Evolutionary conservation across 2,113 vertebrate species (phyloP), one percentile per base, ranked within the genome.

Genomic region (Acrocephalus arundinaceus): DNA sequence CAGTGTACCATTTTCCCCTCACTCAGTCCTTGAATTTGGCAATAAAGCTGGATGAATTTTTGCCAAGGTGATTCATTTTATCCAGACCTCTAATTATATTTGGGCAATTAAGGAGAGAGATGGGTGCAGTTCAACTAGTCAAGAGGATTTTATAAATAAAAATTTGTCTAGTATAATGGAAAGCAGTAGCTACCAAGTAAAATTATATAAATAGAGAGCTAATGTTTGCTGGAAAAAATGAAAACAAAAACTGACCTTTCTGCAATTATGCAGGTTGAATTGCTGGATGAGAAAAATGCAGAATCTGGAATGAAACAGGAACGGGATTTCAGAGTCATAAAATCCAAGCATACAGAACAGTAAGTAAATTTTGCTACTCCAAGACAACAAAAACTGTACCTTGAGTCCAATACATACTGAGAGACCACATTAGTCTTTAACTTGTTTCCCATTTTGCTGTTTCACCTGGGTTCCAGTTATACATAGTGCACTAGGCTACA

Each of bases 1-100:
- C 63, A 95, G 77, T 57, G 41, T 45, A 51, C 13, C 10, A n/a
- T 82, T 89, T 91, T 48, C 76, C 4, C 15, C 16, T 39, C 54
- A 37, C 35, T 81, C 57, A 70, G 46, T 57, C 80, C 77, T 80
- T 68, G 45, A 78, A 92, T 89, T 86, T 93, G 95, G 89, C 81
- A 95, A 66, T 46, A 85, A 85, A 77, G 12, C 66, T 76, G 46
- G 25, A 22, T 95, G 93, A 91, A 73, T 91, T 90, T 92, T 85
- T 96, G 78, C 95, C 94, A 94, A 85, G 71, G 89, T 96, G 54
- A 94, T 93, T 87, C 5, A 77, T 91, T 89, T 76, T 45, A 79
- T 85, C 49, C 85, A 94, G 85, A 85, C 33, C 43, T 94, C 55
- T 91, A 96, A 97, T 80, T 94, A 74, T 89, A 89, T 91, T 95